Evolutionary conservation across 2,888 invertebrate genomes (phyloP), one percentile per base, ranked within the genome.

Genomic region (Laothoe populi): DNA sequence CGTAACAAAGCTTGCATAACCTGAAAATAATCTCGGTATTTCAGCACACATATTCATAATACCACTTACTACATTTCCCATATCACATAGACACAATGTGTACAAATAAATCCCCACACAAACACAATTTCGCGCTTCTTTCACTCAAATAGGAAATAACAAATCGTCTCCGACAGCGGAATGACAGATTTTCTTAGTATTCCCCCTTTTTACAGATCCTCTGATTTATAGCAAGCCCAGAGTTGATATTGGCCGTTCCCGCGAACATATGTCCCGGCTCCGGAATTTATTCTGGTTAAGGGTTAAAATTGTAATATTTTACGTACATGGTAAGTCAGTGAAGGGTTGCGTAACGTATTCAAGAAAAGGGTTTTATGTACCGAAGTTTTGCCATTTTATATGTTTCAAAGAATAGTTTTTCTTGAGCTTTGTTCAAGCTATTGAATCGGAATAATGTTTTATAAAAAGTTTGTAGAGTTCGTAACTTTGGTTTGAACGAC

Each of bases 201-300:
- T 68, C 69, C 70, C 64, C 72, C 73, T 72, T 78, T 74, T 77
- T 72, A 65, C 64, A 64, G 72, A 73, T 70, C 72, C 70, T 63
- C 65, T 81, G 83, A 85, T 86, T 83, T 83, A 83, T 83, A 71
- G 66, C 75, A 73, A 76, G 74, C 78, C 69, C 75, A 74, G 78
- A 70, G 74, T 73, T 71, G 73, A 72, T 75, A 76, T 76, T 75
- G 73, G 71, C 64, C 70, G 71, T 72, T 71, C 71, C 75, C 71
- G 31, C 72, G 79, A 79, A 82, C 85, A 84, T 79, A 82, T 84
- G 85, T 81, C 75, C 31, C 60, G 53, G 23, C 38, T 35, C 5
- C 26, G 53, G 53, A 53, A 53, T 35, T 48, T 48, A 48, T 48
- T 48, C 53, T 35, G 53, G 53, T 31, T 53, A 19, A 19, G 31